Evolutionary conservation across 2,113 vertebrate genomes (phyloP), one percentile per base, ranked within the genome.

Genomic region (Onychostoma macrolepis): DNA sequence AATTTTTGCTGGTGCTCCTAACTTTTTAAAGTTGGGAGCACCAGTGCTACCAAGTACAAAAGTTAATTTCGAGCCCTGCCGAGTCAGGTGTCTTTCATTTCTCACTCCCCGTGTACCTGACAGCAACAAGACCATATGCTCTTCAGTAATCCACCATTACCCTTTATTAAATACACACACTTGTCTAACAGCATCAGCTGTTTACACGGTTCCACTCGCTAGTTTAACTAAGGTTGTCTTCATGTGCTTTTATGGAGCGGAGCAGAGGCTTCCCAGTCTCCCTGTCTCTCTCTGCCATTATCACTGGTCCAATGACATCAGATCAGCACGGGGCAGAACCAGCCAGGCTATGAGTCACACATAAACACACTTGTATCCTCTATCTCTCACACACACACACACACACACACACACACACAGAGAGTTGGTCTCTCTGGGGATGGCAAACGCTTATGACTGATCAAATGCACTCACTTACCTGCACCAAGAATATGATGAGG

Each of bases 401-500:
- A 36, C 36, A 74, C 41, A 72, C 41, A 45, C 24, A 77, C 72
- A 63, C 38, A 87, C 72, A 72, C 38, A 74, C 15, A 80, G 1
- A 38, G 11, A 41, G 33, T 4, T 10, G 3, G 36, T 63, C 36
- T 45, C 61, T 82, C n/a, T 82, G n/a, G 80, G 38, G 26, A 82
- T 21, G 38, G 26, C 19, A 48, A 53, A 36, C 1, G 19, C 4
- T 58, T 58, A n/a, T 28, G 30, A 50, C 4, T 48, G 75, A 21
- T 45, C 45, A 50, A 26, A 76, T 4, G 56, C 0, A 0, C 19
- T 26, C 24, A 82, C 96, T 97, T 95, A 99, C 98, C 97, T 99
- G 98, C 78, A 99, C 97, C 17, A 99, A 95, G 91, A 99, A 99
- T 93, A 99, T 99, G 92, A 99, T 99, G 86, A 99, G 98, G 94